These are phyloP conservation scores for Murina feae DNA, from an alignment of 2,113 vertebrate genomes.

Conservation along the genomic window DNA sequence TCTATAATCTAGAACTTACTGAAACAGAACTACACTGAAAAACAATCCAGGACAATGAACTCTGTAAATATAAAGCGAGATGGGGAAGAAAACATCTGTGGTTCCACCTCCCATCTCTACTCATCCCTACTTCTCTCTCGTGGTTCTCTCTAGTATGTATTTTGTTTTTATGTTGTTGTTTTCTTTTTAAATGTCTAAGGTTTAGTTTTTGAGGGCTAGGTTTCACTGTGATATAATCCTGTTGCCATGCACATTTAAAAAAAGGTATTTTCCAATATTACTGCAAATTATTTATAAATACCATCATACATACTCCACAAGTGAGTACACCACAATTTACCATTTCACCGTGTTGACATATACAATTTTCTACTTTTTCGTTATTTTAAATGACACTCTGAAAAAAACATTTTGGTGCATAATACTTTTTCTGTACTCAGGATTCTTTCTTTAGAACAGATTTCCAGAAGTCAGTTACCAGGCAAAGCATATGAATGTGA, in stretches of 20 bases:
- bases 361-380: background rate
- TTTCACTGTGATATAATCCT: background rate
- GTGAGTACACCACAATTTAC: background rate
- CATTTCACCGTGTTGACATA: background rate
- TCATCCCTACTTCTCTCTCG: background rate
- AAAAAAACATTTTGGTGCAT: background rate
- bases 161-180: background rate
- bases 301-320: background rate
- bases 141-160: background rate
- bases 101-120: background rate
- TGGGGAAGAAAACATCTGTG: background rate
- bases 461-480: constrained; percentile 13
- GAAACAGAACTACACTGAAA: constrained; percentile 27
- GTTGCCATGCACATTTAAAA: background rate
- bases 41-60: background rate
- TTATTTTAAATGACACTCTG: constrained; percentile 19
- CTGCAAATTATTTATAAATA: background rate
- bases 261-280: background rate
- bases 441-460: background rate
- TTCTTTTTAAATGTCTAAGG: background rate
- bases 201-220: background rate
- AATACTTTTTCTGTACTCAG: background rate
- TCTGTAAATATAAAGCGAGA: constrained; percentile 11
- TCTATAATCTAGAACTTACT: background rate
- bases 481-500: background rate